Percentiles rank a stretch among this genome's conserved stretches.
Conservation (phyloP, 2,888 invertebrate species). For the Augochlorella aurata region DNA sequence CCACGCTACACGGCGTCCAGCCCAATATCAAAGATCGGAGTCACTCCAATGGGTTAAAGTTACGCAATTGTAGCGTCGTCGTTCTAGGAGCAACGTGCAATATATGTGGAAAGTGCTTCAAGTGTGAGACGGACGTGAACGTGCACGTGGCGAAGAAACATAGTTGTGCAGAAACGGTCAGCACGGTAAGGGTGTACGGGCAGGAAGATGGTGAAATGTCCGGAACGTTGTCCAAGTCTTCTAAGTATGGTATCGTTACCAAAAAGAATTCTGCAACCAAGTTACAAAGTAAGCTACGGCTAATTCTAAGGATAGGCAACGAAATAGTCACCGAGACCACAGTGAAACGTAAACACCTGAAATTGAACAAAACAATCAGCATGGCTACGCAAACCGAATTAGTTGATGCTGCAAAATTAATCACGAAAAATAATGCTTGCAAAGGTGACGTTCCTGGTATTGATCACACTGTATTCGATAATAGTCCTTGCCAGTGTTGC, state of each 20-base stretch:
- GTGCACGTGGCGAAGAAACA: slow-evolving; percentile 60
- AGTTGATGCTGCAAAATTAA: not conserved
- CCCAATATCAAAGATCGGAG: not conserved
- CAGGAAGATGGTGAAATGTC: not conserved
- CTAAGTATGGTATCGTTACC: not conserved
- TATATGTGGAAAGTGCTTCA: slow-evolving; percentile 67
- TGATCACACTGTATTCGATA: slow-evolving; percentile 35
- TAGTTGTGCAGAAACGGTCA: not conserved
- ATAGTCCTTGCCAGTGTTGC: slow-evolving; percentile 38
- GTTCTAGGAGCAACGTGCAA: slow-evolving; percentile 66
- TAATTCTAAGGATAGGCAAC: slow-evolving; percentile 68
- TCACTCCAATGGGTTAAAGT: slow-evolving; percentile 25
- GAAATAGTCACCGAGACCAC: slow-evolving; percentile 63
- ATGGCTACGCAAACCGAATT: slow-evolving; percentile 21
- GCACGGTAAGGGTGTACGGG: not conserved
- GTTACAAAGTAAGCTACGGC: not conserved
- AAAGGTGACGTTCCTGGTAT: slow-evolving; percentile 35
- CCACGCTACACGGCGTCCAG: not conserved
- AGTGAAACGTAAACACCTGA: slow-evolving; percentile 66
- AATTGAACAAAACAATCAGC: not conserved
- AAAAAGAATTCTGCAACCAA: slow-evolving; percentile 2
- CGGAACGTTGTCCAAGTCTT: not conserved
- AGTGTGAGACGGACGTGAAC: slow-evolving; percentile 69
- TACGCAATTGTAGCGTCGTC: slow-evolving; percentile 69
- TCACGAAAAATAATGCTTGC: slow-evolving; percentile 2